A percentile compares a stretch with the other conserved stretches of the same genome.
phyloP scores from a whole-genome alignment of 1,140 invertebrate species.

The Laodelphax striatellus region DNA sequence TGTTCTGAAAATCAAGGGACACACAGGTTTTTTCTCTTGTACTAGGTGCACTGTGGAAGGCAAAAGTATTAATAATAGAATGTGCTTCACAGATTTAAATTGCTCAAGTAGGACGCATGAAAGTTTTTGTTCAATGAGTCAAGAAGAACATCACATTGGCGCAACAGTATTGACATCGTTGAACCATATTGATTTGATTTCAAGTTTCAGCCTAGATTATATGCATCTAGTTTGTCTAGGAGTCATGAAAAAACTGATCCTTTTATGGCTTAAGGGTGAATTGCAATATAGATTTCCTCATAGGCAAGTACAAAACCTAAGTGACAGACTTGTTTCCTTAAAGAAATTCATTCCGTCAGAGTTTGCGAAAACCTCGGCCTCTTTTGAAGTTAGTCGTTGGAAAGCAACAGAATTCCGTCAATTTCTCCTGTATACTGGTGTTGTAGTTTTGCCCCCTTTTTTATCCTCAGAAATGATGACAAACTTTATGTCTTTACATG shows the following conservation, averaged over 20 bases:
- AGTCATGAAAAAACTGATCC: conserved; percentile 24
- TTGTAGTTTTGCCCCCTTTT: conserved; percentile 25
- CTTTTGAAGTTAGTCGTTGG: conserved; percentile 31
- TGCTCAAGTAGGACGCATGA: conserved; percentile 13
- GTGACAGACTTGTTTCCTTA: neutral
- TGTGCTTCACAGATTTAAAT: conserved; percentile 6
- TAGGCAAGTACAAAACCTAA: too few relatives aligned
- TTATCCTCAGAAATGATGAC: too few relatives aligned
- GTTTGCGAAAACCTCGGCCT: conserved; percentile 31
- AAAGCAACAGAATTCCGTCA: conserved; percentile 37
- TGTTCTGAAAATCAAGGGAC: conserved; percentile 27
- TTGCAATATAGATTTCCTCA: conserved; percentile 4
- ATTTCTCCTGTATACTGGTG: conserved; percentile 36
- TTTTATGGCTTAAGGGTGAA: conserved; percentile 24
- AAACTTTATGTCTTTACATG: too few relatives aligned
- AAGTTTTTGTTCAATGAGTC: conserved; percentile 20
- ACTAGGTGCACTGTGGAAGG: conserved; percentile 26
- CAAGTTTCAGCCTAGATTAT: conserved; percentile 25
- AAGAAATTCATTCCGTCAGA: conserved; percentile 25
- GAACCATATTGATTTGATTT: conserved; percentile 17
- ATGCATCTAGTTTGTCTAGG: conserved; percentile 28
- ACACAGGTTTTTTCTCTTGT: conserved; percentile 29
- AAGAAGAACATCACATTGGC: conserved; percentile 19
- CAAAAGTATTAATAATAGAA: conserved; percentile 15
- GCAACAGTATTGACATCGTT: conserved; percentile 12